Conservation (phyloP, 35 echinoderm and acorn worm genomes). For the Eucidaris tribuloides region DNA sequence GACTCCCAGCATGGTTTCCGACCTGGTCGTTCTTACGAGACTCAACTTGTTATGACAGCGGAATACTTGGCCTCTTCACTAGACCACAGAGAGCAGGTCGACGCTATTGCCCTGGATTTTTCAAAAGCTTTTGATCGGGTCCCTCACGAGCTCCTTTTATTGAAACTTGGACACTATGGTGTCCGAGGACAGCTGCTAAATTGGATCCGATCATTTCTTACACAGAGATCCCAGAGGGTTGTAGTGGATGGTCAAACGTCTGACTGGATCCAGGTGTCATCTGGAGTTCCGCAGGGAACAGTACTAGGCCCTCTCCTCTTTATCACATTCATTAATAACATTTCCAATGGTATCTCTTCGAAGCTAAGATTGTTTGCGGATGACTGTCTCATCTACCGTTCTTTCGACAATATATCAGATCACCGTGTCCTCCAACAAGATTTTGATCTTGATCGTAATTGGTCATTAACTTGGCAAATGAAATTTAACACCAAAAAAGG, state of each 20-base stretch:
- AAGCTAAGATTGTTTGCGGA: constrained; percentile 53
- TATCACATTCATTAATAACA: constrained; percentile 51
- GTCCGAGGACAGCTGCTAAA: constrained; percentile 26
- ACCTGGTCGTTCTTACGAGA: constrained; percentile 20
- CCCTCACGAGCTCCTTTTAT: neutral
- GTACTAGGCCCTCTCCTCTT: constrained; percentile 63
- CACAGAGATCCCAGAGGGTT: constrained; percentile 40
- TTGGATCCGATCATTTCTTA: constrained; percentile 48
- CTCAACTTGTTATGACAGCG: constrained; percentile 7
- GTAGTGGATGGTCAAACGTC: constrained; percentile 60
- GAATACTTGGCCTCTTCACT: neutral
- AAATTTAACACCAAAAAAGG: too few species aligned
- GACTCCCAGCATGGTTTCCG: neutral
- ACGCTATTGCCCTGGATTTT: constrained; percentile 17
- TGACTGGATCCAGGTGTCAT: constrained; percentile 28
- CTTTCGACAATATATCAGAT: too few species aligned
- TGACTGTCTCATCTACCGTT: constrained; percentile 61
- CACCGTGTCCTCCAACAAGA: too few species aligned
- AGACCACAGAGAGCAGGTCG: constrained; percentile 5
- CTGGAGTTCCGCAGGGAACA: constrained; percentile 68
- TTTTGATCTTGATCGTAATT: too few species aligned
- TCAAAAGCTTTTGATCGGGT: constrained; percentile 27
- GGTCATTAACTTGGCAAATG: too few species aligned
- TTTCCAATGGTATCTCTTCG: constrained; percentile 24
- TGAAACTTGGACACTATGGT: constrained; percentile 28